Percentiles rank a stretch among this genome's conserved stretches.
These are phyloP conservation scores for Sorex araneus DNA, from an alignment of 2,113 vertebrate species.

Conservation along the genomic window DNA sequence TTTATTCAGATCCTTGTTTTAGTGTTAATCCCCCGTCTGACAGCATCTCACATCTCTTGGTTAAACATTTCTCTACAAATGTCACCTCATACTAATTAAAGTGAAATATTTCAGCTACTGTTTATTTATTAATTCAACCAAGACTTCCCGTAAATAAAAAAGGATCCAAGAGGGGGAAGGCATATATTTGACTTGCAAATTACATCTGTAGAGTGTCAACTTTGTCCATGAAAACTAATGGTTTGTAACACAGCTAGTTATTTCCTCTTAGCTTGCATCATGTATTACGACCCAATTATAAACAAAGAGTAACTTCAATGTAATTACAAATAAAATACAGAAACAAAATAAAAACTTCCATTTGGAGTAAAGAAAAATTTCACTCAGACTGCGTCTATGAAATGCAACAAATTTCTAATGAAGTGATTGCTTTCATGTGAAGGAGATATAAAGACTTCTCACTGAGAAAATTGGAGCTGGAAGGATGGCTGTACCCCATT, in stretches of 20 bases:
- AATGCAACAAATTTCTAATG: constrained; percentile 19
- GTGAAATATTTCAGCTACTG: constrained; percentile 82
- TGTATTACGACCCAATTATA: constrained; percentile 75
- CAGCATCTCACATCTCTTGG: constrained; percentile 69
- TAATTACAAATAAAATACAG: constrained; percentile 62
- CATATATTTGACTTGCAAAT: constrained; percentile 85
- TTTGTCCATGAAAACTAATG: constrained; percentile 82
- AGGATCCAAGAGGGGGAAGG: constrained; percentile 58
- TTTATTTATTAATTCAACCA: constrained; percentile 86
- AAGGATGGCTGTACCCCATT: background rate
- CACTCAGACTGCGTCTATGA: constrained; percentile 25
- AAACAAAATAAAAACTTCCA: background rate
- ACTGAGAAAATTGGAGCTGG: background rate
- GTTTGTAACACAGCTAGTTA: constrained; percentile 74
- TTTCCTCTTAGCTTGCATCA: constrained; percentile 73
- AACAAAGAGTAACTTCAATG: constrained; percentile 76
- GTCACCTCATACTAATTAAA: constrained; percentile 83
- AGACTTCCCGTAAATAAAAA: constrained; percentile 83
- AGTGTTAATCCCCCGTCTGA: constrained; percentile 76
- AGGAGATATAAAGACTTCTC: background rate
- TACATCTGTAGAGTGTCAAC: constrained; percentile 72
- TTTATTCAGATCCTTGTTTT: constrained; percentile 84
- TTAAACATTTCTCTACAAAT: constrained; percentile 83
- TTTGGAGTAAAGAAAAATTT: constrained; percentile 46
- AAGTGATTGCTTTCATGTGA: constrained; percentile 5